Percentiles rank a stretch among this genome's conserved stretches.
Conservation (phyloP, 2,113 vertebrate species). For the Diadophis punctatus region DNA sequence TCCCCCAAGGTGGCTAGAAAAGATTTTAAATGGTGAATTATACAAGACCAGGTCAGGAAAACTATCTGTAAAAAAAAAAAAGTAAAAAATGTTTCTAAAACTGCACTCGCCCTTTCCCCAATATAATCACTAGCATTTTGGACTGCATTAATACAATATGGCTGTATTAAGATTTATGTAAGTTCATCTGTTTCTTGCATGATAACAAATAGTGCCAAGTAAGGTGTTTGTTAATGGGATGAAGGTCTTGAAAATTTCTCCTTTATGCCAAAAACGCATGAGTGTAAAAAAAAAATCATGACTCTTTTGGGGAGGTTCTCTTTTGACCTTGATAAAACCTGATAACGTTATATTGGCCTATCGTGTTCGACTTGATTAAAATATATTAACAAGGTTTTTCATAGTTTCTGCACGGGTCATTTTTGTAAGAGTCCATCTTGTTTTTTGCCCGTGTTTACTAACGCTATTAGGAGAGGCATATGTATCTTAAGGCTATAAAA, state of each 20-base stretch:
- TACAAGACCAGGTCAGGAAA: slow-evolving; percentile 68
- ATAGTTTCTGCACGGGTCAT: not conserved
- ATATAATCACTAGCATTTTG: slow-evolving; percentile 18
- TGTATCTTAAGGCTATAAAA: slow-evolving; percentile 63
- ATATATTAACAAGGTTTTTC: not conserved
- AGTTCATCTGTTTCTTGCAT: slow-evolving; percentile 21
- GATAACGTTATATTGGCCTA: slow-evolving; percentile 18
- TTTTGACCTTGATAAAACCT: slow-evolving; percentile 34
- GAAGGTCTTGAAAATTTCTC: not conserved
- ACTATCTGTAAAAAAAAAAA: slow-evolving; percentile 65
- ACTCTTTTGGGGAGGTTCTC: slow-evolving; percentile 37
- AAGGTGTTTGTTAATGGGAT: slow-evolving; percentile 49
- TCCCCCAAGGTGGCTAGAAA: slow-evolving; percentile 64
- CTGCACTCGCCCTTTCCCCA: slow-evolving; percentile 44
- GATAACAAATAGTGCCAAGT: slow-evolving; percentile 28
- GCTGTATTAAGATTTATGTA: slow-evolving; percentile 31
- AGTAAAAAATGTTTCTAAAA: slow-evolving; percentile 60
- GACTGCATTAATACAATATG: slow-evolving; percentile 34
- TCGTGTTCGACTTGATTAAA: slow-evolving; percentile 19
- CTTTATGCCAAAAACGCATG: slow-evolving; percentile 46
- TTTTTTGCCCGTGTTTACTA: slow-evolving; percentile 59
- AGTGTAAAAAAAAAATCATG: slow-evolving; percentile 36
- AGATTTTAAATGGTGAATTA: slow-evolving; percentile 74
- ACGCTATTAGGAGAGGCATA: slow-evolving; percentile 49
- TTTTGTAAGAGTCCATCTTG: slow-evolving; percentile 9